Conservation (phyloP, 2,888 invertebrate genomes). For the Agrilus mali region DNA sequence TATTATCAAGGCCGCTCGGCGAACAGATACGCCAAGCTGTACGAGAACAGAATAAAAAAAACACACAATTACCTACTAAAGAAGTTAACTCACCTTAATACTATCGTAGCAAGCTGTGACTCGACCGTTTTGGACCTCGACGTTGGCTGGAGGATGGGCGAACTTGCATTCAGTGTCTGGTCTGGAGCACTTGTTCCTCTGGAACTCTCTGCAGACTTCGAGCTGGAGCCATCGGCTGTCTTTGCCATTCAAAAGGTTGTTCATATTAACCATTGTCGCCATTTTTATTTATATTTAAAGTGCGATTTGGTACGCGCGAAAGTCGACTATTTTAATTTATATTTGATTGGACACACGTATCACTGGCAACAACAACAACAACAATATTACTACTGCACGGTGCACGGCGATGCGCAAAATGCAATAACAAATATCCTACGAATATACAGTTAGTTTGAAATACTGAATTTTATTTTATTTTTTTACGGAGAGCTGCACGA, state of each 20-base stretch:
- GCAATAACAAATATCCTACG: no score
- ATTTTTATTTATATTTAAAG: slow-evolving; percentile 14
- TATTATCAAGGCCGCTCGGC: no score
- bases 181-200: slow-evolving; percentile 98
- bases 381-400: no score
- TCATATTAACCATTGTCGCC: slow-evolving; percentile 91
- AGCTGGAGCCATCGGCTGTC: slow-evolving; percentile 99
- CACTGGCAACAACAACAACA: no score
- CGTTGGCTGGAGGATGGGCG: slow-evolving; percentile 98
- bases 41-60: no score
- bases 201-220: slow-evolving; percentile 99
- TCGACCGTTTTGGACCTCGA: slow-evolving; percentile 99
- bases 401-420: no score
- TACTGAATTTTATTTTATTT: no score
- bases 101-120: slow-evolving; percentile 99
- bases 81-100: slow-evolving; percentile 79
- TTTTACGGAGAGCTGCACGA: no score
- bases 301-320: slow-evolving; percentile 3
- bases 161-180: slow-evolving; percentile 99
- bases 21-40: no score
- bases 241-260: slow-evolving; percentile 93
- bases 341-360: slow-evolving; percentile 1
- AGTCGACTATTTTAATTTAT: slow-evolving; percentile 1
- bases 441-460: no score
- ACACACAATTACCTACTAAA: neutral